These are phyloP conservation scores for Hydropotes inermis DNA, from an alignment of 2,113 vertebrate genomes.

Conservation along the genomic window DNA sequence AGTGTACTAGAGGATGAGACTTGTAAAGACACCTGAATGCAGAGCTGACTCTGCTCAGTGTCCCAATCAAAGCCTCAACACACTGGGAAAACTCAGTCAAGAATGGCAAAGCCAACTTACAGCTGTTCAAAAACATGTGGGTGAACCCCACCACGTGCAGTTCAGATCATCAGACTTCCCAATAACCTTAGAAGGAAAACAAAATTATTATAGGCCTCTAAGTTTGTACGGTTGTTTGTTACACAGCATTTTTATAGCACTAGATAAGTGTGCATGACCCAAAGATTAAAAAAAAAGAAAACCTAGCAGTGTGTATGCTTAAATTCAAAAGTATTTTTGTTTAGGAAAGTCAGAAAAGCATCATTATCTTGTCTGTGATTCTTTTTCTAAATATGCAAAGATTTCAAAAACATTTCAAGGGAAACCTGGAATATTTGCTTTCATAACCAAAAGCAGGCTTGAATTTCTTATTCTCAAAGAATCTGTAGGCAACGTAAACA, in stretches of 20 bases:
- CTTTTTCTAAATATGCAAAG: not conserved
- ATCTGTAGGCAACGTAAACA: not conserved
- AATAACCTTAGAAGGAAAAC: not conserved
- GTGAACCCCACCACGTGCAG: not conserved
- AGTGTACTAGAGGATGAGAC: not conserved
- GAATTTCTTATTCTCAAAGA: not conserved
- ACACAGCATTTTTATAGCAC: not conserved
- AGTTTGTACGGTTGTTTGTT: not conserved
- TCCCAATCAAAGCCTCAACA: not conserved
- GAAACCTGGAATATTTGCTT: not conserved
- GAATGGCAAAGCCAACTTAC: not conserved
- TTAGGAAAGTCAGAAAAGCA: not conserved
- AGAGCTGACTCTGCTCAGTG: not conserved
- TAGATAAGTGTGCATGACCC: not conserved
- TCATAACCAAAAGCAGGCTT: not conserved
- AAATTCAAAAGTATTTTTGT: not conserved
- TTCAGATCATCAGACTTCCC: not conserved
- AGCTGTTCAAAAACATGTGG: not conserved
- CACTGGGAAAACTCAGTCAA: not conserved
- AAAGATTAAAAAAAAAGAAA: not conserved
- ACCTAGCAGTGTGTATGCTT: not conserved
- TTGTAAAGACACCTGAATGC: not conserved
- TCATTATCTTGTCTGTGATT: not conserved
- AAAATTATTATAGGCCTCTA: not conserved
- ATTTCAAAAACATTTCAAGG: not conserved